phyloP scores from a whole-genome alignment of 2,888 invertebrate species.

The Rhimphoctona megacephalus region DNA sequence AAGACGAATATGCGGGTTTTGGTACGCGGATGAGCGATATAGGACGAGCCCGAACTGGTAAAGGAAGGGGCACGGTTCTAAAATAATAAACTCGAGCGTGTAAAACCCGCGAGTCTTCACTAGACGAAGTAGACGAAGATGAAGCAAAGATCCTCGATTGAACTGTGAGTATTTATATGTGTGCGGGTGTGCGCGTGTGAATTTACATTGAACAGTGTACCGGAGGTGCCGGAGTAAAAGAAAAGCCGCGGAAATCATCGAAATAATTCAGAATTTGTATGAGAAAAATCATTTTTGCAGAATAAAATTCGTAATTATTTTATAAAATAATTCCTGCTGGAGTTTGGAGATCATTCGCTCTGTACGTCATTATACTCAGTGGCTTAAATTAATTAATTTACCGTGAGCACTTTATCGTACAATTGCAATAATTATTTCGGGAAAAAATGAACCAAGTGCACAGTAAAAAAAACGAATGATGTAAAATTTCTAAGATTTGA shows the following conservation, averaged over 20 bases:
- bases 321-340: too few species aligned
- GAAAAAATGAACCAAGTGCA: too few species aligned
- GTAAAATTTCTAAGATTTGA: too few species aligned
- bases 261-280: slow-evolving; percentile 39
- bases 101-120: slow-evolving; percentile 67
- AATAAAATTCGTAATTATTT: background rate
- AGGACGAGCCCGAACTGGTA: slow-evolving; percentile 60
- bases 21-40: slow-evolving; percentile 27
- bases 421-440: too few species aligned
- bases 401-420: too few species aligned
- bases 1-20: slow-evolving; percentile 32
- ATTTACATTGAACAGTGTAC: slow-evolving; percentile 71
- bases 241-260: slow-evolving; percentile 6
- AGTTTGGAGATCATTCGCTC: too few species aligned
- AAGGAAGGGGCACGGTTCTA: slow-evolving; percentile 77
- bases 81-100: slow-evolving; percentile 79
- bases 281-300: slow-evolving; percentile 22
- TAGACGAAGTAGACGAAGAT: slow-evolving; percentile 68
- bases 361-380: too few species aligned
- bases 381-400: too few species aligned
- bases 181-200: slow-evolving; percentile 47
- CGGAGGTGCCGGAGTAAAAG: slow-evolving; percentile 6
- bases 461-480: too few species aligned
- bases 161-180: background rate
- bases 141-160: slow-evolving; percentile 52